Base-by-base conservation (phyloP, 2,888 invertebrate genomes). In the Acleris laterana region DNA sequence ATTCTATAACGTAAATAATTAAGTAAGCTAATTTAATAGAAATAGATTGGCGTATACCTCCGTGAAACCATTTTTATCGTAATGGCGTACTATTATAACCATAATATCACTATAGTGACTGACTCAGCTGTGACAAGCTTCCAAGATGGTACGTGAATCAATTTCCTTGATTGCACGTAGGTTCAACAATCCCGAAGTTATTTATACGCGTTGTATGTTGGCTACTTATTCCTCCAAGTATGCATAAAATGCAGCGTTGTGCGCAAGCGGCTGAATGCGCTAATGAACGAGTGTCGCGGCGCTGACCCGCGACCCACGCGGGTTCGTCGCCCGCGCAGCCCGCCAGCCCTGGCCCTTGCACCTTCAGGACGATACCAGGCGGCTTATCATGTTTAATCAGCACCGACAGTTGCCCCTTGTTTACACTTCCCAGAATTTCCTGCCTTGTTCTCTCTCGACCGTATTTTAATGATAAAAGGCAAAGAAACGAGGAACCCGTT, bases 251-350 rank as follows among this genome's bases (percentile, higher is more conserved):
- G 70, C 74, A 74, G 71, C 69, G 73, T 69, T 68, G 70, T 79
- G 80, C 84, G 83, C 83, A 72, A 69, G 84, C 85, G 86, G 84
- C 83, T 74, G 80, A 80, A 79, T 81, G 81, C 85, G 79, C 84
- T 89, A 89, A 91, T 89, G 88, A 88, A 85, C 83, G 89, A 83
- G 78, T 85, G 89, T 87, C 88, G 90, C 88, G 84, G 80, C 81
- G 65, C 66, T 91, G 90, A 92, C 93, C 93, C 90, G 80, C 90
- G 93, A 92, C 92, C 91, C 89, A 88, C 89, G 86, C 88, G 84
- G 81, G 92, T 87, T 92, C 91, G 88, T 85, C 76, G 93, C 74
- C 88, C 91, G 85, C 69, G 79, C 72, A 76, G 60, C 76, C 70
- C 71, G 60, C 69, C 62, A 66, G 69, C 72, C 71, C 68, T 65